These are phyloP conservation scores for Xenopus laevis DNA, from an alignment of 2,113 vertebrate genomes.

Conservation along the genomic window DNA sequence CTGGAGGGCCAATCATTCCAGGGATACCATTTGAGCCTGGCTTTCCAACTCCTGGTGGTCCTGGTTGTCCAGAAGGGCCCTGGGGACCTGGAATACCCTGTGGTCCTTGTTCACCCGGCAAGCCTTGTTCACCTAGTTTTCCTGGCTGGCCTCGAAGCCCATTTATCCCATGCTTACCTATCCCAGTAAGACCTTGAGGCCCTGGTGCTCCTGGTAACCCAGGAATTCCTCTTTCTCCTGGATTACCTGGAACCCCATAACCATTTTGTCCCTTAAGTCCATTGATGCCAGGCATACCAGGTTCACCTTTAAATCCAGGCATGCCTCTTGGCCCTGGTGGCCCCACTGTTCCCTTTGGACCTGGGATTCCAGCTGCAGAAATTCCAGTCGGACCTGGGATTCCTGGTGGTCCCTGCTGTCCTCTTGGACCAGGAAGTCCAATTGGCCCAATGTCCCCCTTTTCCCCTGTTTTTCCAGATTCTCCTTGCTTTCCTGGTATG, in stretches of 20 bases:
- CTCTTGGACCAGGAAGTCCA: constrained; percentile 82
- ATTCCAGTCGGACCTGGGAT: constrained; percentile 81
- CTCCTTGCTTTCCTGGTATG: constrained; percentile 69
- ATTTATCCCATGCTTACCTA: constrained; percentile 81
- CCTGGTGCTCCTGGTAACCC: constrained; percentile 78
- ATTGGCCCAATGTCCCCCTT: constrained; percentile 81
- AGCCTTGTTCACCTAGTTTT: constrained; percentile 79
- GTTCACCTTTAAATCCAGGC: constrained; percentile 81
- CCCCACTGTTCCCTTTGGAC: constrained; percentile 77
- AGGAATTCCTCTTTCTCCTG: constrained; percentile 77
- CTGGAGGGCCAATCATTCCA: constrained; percentile 72
- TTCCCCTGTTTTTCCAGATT: constrained; percentile 65
- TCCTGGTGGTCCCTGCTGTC: constrained; percentile 76
- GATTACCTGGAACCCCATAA: constrained; percentile 73
- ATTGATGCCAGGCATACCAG: constrained; percentile 78
- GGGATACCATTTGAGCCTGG: constrained; percentile 63
- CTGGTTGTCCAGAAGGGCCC: constrained; percentile 71
- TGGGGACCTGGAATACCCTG: constrained; percentile 78
- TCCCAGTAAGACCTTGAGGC: constrained; percentile 70
- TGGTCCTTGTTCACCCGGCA: constrained; percentile 73
- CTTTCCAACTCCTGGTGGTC: constrained; percentile 63
- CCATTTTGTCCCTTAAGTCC: constrained; percentile 87
- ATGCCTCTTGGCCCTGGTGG: constrained; percentile 75
- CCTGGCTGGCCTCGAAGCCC: constrained; percentile 85
- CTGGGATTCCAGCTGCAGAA: constrained; percentile 83